Base-by-base conservation (phyloP, 2,888 invertebrate species). In the Polymixis flavicincta region DNA sequence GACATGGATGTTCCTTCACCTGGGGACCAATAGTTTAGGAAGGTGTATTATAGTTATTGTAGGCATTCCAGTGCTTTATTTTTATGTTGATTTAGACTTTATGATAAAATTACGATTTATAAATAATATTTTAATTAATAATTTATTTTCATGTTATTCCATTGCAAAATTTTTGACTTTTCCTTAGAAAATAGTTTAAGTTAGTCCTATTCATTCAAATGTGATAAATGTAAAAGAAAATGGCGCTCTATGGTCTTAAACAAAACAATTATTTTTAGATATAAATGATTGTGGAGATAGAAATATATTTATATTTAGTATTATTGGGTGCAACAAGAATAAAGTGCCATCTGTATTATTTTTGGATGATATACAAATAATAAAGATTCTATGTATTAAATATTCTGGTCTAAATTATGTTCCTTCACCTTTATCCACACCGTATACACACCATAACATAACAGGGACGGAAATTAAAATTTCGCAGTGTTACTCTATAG, bases 321-420 rank as follows among this genome's bases (percentile, higher is more conserved):
- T 61, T 75, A 74, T 66, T 78, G 60, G 73, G 71, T 84, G 67
- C 65, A 76, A 78, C 55, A 78, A 37, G 61, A 79, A 78, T n/a
- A 64, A 78, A 77, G 87, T 87, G 85, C 86, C 86, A 86, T 87
- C n/a, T 85, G 82, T 85, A 85, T 79, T 79, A 76, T 82, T 82
- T 84, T 87, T 85, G 72, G 78, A 77, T 25, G 60, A 79, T 78
- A 76, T 80, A 75, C 66, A 75, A 74, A 48, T 28, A 84, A 86
- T 84, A 86, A 84, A 84, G 25, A 73, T 68, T 65, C 17, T 71
- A 71, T 50, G 9, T 50, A 6, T 50, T 42, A 59, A 50, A 73
- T 19, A 68, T 48, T 22, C 54, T 67, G 72, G 66, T 81, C 70
- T 80, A 64, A 74, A 59, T 63, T 55, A 14, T n/a, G 17, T 32